Base-by-base conservation (phyloP, 2,113 vertebrate species). In the Plecotus auritus region DNA sequence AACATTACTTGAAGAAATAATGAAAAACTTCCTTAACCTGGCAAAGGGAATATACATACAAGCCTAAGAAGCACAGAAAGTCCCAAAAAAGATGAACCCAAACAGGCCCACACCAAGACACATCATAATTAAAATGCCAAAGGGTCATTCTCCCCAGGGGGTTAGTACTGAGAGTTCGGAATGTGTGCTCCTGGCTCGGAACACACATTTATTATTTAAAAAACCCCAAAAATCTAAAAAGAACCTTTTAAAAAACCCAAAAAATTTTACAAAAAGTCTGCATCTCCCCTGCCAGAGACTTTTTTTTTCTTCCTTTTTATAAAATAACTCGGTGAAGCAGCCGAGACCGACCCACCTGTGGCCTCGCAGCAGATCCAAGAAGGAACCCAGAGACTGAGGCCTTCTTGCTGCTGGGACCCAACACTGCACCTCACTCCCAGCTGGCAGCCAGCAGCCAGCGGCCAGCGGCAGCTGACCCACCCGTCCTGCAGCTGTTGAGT, bases 151-250 rank as follows among this genome's bases (percentile, higher is more conserved):
- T 97, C 96, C 97, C 97, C 96, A 5, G 97, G 96, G 96, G 97
- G 97, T 97, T 97, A 97, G 97, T 97, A 97, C 97, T 96, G 95
- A 97, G 96, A 97, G 97, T 97, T 96, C 95, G 95, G 97, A 97
- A 97, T 97, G 97, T 97, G 95, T 97, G 97, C 97, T 97, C 97
- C 97, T 95, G 92, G 77, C 90, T 96, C 97, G 95, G 97, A 97
- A 97, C 97, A 97, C 97, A 97, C 97, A 97, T 97, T 97, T 97
- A 97, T 97, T 97, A 97, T 97, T 97, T 88, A 97, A 97, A 97
- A 97, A 97, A 96, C 84, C 93, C 81, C 97, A 97, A 97, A 97
- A 97, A 96, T 95, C 88, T 94, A 49, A 92, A 97, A 97, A 97
- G 97, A 97, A 91, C 74, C 91, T 82, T 88, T 80, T 69, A 97